These are phyloP conservation scores for Scelioninae gen. 1 DNA, from an alignment of 2,888 invertebrate genomes.

Conservation along the genomic window DNA sequence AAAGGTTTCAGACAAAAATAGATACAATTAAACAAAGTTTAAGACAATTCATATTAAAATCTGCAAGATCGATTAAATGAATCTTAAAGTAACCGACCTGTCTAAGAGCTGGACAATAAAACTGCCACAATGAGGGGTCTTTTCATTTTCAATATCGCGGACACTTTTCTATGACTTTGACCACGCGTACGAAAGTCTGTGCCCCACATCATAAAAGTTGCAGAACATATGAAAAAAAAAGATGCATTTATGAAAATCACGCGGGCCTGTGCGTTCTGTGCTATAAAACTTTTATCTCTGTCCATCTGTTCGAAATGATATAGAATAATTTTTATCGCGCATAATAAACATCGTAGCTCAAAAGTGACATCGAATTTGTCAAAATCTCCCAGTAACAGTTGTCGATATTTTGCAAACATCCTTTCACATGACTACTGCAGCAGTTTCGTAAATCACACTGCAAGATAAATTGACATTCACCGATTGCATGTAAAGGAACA, in stretches of 20 bases:
- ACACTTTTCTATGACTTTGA: slow-evolving; percentile 8
- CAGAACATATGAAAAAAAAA: not conserved
- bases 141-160: slow-evolving; percentile 28
- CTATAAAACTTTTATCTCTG: slow-evolving; percentile 55
- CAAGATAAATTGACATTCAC: slow-evolving; percentile 71
- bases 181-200: slow-evolving; percentile 2
- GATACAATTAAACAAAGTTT: too few relatives aligned
- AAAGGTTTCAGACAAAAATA: too few relatives aligned
- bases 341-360: slow-evolving; percentile 65
- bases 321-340: slow-evolving; percentile 64
- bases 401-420: slow-evolving; percentile 69
- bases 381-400: slow-evolving; percentile 64
- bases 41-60: slow-evolving; percentile 39
- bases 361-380: slow-evolving; percentile 70
- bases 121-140: not conserved
- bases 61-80: slow-evolving; percentile 26
- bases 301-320: slow-evolving; percentile 35
- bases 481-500: slow-evolving; percentile 71
- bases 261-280: slow-evolving; percentile 11
- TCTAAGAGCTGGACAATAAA: slow-evolving; percentile 9
- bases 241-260: slow-evolving; percentile 34
- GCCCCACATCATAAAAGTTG: slow-evolving; percentile 11
- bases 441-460: slow-evolving; percentile 70
- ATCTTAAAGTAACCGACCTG: slow-evolving; percentile 17
- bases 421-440: slow-evolving; percentile 70